Base-by-base conservation (phyloP, 2,113 vertebrate species). In the Triplophysa dalaica region DNA sequence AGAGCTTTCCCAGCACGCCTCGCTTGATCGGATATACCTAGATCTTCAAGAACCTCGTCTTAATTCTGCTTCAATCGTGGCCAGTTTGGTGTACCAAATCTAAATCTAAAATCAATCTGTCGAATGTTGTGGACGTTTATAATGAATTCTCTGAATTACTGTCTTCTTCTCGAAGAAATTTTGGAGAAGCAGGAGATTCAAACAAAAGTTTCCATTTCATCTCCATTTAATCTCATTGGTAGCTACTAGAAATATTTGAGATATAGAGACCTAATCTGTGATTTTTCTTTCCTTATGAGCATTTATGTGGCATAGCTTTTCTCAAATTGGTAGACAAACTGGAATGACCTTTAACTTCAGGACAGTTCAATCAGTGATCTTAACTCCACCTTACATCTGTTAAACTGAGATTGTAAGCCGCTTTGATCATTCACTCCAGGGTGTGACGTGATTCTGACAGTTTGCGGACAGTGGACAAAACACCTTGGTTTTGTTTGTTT, bases 11-110 rank as follows among this genome's bases (percentile, higher is more conserved):
- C 86, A 96, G 92, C 88, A 93, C 93, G 0, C 90, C 89, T 0
- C 91, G 95, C 4, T 90, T 98, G 83, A 90, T 94, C 65, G 95
- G 96, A 8, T 96, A 91, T 21, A 88, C 92, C 1, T 99, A 93
- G 72, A 72, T n/a, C 38, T 11, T 0, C 6, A 33, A 61, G 33
- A 61, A 63, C 16, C 22, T 26, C 38, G 33, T 65, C 24, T 26
- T 1, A 9, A 16, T 29, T 14, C 3, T 66, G 4, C 17, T 66
- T n/a, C 21, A 4, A 24, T 29, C 12, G 22, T 6, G 8, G 7
- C 54, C 14, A 7, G 52, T 56, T 56, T 56, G 19, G 17, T 17
- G 43, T 38, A 16, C 14, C 22, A 4, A 63, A 10, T 4, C 41
- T 2, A 2, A 58, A 43, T 9, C 26, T 43, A 45, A 58, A 61